These are phyloP conservation scores for Calameuta filiformis DNA, from an alignment of 2,888 invertebrate species.

Conservation along the genomic window DNA sequence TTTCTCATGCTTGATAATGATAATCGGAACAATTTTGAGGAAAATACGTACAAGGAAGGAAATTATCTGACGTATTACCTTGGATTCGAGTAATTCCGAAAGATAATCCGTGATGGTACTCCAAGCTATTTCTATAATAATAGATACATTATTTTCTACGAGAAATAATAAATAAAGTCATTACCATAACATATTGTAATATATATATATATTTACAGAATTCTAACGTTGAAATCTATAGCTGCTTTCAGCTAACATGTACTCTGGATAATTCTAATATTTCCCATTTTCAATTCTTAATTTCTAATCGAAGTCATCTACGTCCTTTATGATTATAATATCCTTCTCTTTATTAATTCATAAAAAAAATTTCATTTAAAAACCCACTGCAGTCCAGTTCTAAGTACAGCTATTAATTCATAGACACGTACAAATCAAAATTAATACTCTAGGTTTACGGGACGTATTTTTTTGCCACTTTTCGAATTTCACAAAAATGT, in stretches of 20 bases:
- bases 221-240: neutral
- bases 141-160: constrained; percentile 11
- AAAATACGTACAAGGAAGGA: constrained; percentile 5
- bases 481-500: too few relatives aligned
- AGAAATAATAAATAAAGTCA: neutral
- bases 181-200: neutral
- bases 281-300: neutral
- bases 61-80: constrained; percentile 40
- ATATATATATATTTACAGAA: neutral
- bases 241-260: neutral
- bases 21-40: neutral
- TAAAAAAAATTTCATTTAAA: neutral
- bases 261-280: neutral
- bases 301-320: neutral
- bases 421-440: neutral
- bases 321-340: neutral
- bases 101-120: constrained; percentile 84
- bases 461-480: too few relatives aligned
- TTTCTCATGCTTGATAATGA: neutral
- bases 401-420: neutral
- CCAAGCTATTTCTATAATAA: constrained; percentile 81
- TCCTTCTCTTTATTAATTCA: neutral
- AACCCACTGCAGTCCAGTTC: neutral
- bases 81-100: constrained; percentile 80
- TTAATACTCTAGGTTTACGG: too few relatives aligned